phyloP scores from a whole-genome alignment of 2,888 invertebrate species.

The Lithodes maja region DNA sequence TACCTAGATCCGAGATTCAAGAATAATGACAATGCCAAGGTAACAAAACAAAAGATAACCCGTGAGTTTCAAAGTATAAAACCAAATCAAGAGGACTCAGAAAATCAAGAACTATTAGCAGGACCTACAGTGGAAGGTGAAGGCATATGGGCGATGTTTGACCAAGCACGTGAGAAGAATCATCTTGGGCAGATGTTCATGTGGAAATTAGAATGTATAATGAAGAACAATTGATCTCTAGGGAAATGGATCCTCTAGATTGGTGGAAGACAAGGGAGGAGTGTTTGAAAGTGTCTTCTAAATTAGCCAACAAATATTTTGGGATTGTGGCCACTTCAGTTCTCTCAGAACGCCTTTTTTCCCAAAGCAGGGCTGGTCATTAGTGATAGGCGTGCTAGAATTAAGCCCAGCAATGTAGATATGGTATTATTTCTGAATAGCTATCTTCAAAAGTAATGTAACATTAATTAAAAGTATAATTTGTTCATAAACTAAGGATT shows the following conservation, averaged over 20 bases:
- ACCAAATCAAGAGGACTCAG: not conserved
- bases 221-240: slow-evolving; percentile 21
- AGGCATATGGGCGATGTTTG: slow-evolving; percentile 32
- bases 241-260: slow-evolving; percentile 32
- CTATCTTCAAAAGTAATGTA: slow-evolving; percentile 19
- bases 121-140: slow-evolving; percentile 10
- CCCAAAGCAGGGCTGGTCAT: slow-evolving; percentile 26
- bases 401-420: slow-evolving; percentile 24
- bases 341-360: slow-evolving; percentile 34
- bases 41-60: slow-evolving; percentile 19
- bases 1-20: slow-evolving; percentile 27
- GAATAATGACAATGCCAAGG: slow-evolving; percentile 23
- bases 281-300: not conserved
- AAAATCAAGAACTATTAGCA: not conserved
- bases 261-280: slow-evolving; percentile 36
- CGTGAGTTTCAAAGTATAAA: slow-evolving; percentile 2
- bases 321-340: slow-evolving; percentile 41
- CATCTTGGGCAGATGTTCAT: slow-evolving; percentile 28
- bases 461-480: not conserved
- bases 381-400: slow-evolving; percentile 34
- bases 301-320: slow-evolving; percentile 33
- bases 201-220: slow-evolving; percentile 27
- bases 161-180: slow-evolving; percentile 15
- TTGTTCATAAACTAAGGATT: not conserved
- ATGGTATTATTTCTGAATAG: slow-evolving; percentile 22